A percentile compares a stretch with the other conserved stretches of the same genome.
Conservation (phyloP, 1,140 invertebrate species). For the Zophobas atratus region DNA sequence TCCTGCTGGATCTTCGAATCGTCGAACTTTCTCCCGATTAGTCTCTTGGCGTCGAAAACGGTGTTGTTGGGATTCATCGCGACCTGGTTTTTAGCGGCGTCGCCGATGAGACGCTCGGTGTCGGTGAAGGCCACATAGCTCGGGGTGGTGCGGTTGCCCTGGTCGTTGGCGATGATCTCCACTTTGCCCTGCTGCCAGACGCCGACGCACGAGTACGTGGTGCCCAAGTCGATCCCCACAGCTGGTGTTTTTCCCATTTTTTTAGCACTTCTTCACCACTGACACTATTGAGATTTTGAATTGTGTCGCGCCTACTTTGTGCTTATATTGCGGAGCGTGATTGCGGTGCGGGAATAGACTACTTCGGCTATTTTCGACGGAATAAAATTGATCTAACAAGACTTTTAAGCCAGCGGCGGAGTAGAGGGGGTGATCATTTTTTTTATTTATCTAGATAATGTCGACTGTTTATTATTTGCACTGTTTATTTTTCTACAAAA, state of each 20-base stretch:
- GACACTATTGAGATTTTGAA: slow-evolving; percentile 39
- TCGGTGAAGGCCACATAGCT: slow-evolving; percentile 93
- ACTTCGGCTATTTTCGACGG: slow-evolving; percentile 7
- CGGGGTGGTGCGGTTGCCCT: slow-evolving; percentile 91
- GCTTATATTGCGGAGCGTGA: slow-evolving; percentile 3
- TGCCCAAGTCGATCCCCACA: slow-evolving; percentile 62
- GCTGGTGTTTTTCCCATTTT: slow-evolving; percentile 85
- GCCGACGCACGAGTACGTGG: too few species aligned
- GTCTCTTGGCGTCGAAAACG: slow-evolving; percentile 78
- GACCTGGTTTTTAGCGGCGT: slow-evolving; percentile 74
- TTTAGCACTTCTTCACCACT: neutral
- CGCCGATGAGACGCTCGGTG: slow-evolving; percentile 81
- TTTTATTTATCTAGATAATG: too few species aligned
- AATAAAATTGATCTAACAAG: slow-evolving; percentile 1
- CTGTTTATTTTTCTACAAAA: neutral
- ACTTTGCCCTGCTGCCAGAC: too few species aligned
- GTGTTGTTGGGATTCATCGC: slow-evolving; percentile 67
- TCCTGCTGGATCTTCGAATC: slow-evolving; percentile 80
- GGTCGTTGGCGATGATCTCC: too few species aligned
- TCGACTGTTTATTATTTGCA: neutral
- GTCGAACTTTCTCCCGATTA: slow-evolving; percentile 78
- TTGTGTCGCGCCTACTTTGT: slow-evolving; percentile 28
- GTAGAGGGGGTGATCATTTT: neutral
- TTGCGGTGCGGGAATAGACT: neutral
- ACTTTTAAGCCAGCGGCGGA: neutral